Conservation (phyloP, 1,140 invertebrate genomes). For the Aphaenogaster floridana region DNA sequence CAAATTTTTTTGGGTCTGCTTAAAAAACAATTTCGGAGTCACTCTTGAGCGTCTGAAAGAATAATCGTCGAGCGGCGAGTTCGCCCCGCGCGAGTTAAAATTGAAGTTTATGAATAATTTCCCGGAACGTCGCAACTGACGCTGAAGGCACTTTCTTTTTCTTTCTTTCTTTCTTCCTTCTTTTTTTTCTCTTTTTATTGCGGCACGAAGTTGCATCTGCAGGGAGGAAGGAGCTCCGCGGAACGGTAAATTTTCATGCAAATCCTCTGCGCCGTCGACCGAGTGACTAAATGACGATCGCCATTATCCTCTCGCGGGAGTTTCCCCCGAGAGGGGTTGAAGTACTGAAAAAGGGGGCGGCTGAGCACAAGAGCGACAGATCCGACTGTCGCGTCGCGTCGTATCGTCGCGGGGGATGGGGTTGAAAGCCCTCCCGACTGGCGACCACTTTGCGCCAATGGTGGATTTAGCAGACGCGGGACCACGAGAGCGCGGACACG, state of each 20-base stretch:
- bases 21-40: background rate
- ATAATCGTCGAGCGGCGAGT: slow-evolving; percentile 12
- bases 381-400: slow-evolving; percentile 3
- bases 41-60: background rate
- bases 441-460: slow-evolving; percentile 57
- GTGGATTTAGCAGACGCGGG: slow-evolving; percentile 5
- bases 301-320: slow-evolving; percentile 69
- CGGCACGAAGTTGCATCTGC: slow-evolving; percentile 1
- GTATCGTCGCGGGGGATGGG: background rate
- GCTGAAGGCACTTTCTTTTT: background rate
- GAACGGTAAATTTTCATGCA: slow-evolving; percentile 70
- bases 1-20: background rate
- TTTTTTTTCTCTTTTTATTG: background rate
- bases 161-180: background rate
- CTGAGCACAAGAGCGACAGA: slow-evolving; percentile 36
- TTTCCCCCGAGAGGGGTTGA: slow-evolving; percentile 22
- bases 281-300: slow-evolving; percentile 76
- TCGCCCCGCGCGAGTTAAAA: background rate
- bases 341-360: slow-evolving; percentile 8
- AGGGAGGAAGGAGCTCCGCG: background rate
- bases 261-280: slow-evolving; percentile 59
- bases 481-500: background rate
- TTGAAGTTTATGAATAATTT: slow-evolving; percentile 40
- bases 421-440: slow-evolving; percentile 72
- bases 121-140: background rate